phyloP scores from a whole-genome alignment of 2,797 vertebrate species.

The Uromys caudimaculatus region DNA sequence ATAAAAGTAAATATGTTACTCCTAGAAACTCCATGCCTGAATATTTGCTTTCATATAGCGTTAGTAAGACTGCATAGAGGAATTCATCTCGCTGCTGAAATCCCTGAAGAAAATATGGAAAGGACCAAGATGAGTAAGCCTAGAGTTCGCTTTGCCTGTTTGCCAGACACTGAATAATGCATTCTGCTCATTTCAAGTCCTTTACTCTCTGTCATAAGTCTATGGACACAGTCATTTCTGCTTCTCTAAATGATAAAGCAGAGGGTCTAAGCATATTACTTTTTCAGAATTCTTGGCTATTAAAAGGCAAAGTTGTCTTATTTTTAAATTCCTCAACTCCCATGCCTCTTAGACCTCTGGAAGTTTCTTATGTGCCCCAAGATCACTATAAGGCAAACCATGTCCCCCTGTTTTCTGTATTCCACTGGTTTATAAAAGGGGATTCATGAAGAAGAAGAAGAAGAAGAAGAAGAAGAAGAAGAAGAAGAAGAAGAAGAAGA shows the following conservation, averaged over 20 bases:
- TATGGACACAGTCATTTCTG: not conserved
- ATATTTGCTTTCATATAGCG: constrained; percentile 13
- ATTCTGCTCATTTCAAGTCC: not conserved
- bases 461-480: not conserved
- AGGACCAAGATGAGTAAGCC: not conserved
- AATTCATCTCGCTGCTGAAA: not conserved
- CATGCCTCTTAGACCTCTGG: fast-evolving
- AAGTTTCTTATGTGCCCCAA: not conserved
- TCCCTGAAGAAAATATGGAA: not conserved
- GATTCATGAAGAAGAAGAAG: not conserved
- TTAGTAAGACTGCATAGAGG: not conserved
- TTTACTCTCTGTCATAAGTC: not conserved
- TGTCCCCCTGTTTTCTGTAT: not conserved
- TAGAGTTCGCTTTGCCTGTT: not conserved
- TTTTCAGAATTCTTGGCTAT: not conserved
- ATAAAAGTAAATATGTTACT: not conserved
- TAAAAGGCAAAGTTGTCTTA: not conserved
- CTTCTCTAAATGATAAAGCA: not conserved
- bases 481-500: not conserved
- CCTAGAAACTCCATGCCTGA: not conserved
- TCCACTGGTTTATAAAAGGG: not conserved
- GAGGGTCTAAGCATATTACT: not conserved
- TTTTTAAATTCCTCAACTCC: not conserved
- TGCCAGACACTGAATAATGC: not conserved
- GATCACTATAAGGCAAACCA: not conserved